Evolutionary conservation across 1,140 invertebrate species (phyloP), one percentile per base, ranked within the genome.

Genomic region (Wiebesia pumilae): DNA sequence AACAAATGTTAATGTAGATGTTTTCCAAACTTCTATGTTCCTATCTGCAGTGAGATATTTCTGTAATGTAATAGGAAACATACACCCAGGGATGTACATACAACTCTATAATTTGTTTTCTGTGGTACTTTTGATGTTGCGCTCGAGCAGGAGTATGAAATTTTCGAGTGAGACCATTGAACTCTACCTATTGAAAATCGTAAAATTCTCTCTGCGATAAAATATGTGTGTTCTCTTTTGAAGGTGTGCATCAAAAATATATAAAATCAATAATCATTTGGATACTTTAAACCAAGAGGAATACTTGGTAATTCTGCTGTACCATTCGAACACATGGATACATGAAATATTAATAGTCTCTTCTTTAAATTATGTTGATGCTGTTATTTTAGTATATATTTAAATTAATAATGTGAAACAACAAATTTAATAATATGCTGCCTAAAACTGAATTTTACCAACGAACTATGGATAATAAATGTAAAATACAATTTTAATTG

Each of bases 21-120:
- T 19, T 12, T 54, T 54, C 19, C 19, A 16, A 19, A 19, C 16
- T 54, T 54, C 51, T 54, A 54, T 19, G 51, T 54, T 54, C 51
- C 51, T 54, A 54, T 65, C 38, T 73, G 0, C 3, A 12, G 43
- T 30, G 16, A 51, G 30, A 78, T 51, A 51, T 78, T 78, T 51
- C 14, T 73, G 14, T 6, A 73, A 51, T 47, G 19, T 78, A 47
- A 47, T 21, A 75, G 38, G 38, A 75, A 75, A 43, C 27, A 14
- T 75, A 27, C 38, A 75, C 27, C 19, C 69, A 78, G 75, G 35
- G n/a, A 78, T 78, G 35, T 51, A 51, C 27, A 19, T 12, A n/a
- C 43, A 47, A 33, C 35, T 10, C 40, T 51, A 51, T 51, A 51
- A 78, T 78, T 82, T 82, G 62, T 65, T 82, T 82, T 81, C 62